These are phyloP conservation scores for Meghimatium bilineatum DNA, from an alignment of 2,888 invertebrate species.

Conservation along the genomic window DNA sequence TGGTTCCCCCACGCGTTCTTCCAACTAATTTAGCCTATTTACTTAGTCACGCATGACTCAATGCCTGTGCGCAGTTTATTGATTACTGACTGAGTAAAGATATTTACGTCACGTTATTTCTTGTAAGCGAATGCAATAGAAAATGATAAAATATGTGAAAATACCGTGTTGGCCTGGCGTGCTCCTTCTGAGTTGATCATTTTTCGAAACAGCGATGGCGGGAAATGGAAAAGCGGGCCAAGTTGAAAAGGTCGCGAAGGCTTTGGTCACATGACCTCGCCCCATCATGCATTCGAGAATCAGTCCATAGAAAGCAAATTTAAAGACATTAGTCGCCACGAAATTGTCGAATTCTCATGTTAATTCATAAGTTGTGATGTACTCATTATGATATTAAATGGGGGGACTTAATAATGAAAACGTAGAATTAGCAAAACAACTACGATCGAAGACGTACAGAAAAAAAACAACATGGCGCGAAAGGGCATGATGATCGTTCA, in stretches of 20 bases:
- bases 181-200: not conserved
- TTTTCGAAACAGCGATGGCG: conserved; percentile 45
- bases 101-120: not conserved
- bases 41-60: conserved; percentile 21
- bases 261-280: conserved; percentile 71
- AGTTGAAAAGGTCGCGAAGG: conserved; percentile 72
- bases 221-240: conserved; percentile 57
- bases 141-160: not conserved
- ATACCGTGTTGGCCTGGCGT: not conserved
- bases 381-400: not conserved
- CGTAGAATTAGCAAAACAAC: not conserved
- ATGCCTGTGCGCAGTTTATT: conserved; percentile 8
- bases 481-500: conserved; percentile 55
- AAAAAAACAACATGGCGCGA: conserved; percentile 53
- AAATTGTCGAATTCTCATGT: not conserved
- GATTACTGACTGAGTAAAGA: not conserved
- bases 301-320: not conserved
- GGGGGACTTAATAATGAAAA: not conserved
- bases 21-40: not conserved
- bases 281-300: conserved; percentile 66
- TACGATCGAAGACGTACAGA: conserved; percentile 1
- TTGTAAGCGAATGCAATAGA: not conserved
- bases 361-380: not conserved
- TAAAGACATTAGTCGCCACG: not conserved
- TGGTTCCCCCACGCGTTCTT: not conserved